phyloP scores from a whole-genome alignment of 1,140 invertebrate species.

The Amyelois transitella region DNA sequence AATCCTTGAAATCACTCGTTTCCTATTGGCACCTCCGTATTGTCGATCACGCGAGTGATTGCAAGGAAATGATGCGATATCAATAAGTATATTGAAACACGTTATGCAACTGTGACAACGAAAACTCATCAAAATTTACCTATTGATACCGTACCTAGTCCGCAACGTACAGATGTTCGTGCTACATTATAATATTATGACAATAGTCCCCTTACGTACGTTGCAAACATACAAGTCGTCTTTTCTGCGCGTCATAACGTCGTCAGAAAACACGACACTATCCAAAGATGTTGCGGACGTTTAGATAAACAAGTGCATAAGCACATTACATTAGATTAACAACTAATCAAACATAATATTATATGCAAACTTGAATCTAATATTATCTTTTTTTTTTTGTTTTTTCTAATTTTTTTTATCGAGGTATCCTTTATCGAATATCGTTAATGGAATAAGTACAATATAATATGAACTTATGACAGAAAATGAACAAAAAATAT shows the following conservation, averaged over 20 bases:
- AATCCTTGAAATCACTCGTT: conserved; percentile 5
- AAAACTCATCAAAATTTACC: conserved; percentile 4
- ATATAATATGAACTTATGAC: conserved; percentile 67
- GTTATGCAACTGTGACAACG: not conserved
- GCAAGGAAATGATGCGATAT: conserved; percentile 1
- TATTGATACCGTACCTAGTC: conserved; percentile 5
- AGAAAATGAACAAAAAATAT: conserved; percentile 52
- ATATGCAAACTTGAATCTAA: conserved; percentile 64
- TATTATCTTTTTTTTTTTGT: conserved; percentile 49
- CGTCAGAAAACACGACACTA: conserved; percentile 7
- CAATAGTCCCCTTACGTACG: conserved; percentile 30
- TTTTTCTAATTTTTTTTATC: conserved; percentile 55
- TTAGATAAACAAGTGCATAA: conserved; percentile 55
- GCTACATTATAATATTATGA: not conserved
- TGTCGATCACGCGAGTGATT: conserved; percentile 3
- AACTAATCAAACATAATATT: conserved; percentile 71
- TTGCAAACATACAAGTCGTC: conserved; percentile 23
- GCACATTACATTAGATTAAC: conserved; percentile 71
- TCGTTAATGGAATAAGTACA: conserved; percentile 72
- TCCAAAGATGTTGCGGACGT: conserved; percentile 48
- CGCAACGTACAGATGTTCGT: conserved; percentile 4
- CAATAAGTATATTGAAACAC: conserved; percentile 1
- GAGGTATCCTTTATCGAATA: conserved; percentile 68
- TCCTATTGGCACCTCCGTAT: not conserved
- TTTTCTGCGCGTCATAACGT: not conserved